phyloP scores from a whole-genome alignment of 2,113 vertebrate species.

The Corapipo altera region DNA sequence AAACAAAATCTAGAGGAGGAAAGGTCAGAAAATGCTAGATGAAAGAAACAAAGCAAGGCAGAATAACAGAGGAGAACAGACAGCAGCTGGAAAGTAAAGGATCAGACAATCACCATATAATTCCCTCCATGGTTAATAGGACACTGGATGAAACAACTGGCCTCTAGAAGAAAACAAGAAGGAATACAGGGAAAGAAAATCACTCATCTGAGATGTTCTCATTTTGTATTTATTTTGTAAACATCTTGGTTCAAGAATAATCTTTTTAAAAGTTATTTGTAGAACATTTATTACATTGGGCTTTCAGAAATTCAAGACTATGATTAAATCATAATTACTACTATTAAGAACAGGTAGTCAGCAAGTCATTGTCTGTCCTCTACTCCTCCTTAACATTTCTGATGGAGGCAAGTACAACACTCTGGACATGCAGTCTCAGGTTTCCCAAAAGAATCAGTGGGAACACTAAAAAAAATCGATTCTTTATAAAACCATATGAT shows the following conservation, averaged over 20 bases:
- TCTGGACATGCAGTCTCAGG: background rate
- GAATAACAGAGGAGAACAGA: background rate
- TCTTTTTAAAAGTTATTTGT: background rate
- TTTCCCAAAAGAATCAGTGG: background rate
- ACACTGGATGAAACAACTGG: background rate
- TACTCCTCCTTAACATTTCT: background rate
- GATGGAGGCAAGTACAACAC: background rate
- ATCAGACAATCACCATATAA: background rate
- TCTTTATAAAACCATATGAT: background rate
- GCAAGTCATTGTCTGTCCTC: background rate
- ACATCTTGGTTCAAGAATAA: background rate
- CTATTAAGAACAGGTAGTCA: background rate
- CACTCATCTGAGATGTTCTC: background rate
- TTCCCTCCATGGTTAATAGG: background rate
- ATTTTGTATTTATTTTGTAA: background rate
- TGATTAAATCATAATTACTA: background rate
- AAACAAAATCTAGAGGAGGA: background rate
- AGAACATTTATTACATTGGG: background rate
- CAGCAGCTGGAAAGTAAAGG: background rate
- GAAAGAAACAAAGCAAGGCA: background rate
- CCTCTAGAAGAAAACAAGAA: background rate
- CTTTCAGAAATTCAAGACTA: background rate
- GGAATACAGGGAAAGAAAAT: background rate
- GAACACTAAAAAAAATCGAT: background rate
- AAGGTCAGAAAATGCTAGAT: background rate